phyloP scores from a whole-genome alignment of 2,113 vertebrate genomes.

The Octodon degus region DNA sequence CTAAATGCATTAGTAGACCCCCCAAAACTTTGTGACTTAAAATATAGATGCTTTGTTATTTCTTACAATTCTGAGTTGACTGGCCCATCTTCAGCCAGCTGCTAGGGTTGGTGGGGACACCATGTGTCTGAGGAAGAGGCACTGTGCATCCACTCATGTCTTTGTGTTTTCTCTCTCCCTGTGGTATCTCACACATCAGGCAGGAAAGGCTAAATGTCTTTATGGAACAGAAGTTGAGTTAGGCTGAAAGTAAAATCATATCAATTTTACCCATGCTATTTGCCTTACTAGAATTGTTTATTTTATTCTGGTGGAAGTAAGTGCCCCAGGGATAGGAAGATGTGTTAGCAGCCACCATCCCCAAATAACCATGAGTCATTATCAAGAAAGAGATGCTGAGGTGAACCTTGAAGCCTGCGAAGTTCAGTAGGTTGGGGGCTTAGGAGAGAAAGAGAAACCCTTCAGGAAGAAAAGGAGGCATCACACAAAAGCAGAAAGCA shows the following conservation, averaged over 20 bases:
- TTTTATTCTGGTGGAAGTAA: not conserved
- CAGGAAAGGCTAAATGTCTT: not conserved
- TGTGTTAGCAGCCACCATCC: not conserved
- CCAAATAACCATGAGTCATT: not conserved
- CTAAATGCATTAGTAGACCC: not conserved
- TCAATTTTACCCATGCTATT: not conserved
- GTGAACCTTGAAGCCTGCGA: not conserved
- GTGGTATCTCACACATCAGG: not conserved
- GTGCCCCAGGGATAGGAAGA: not conserved
- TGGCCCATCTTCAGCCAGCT: not conserved
- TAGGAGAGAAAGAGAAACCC: not conserved
- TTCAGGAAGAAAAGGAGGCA: not conserved
- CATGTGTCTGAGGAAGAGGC: not conserved
- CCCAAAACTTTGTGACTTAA: not conserved
- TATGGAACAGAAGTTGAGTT: not conserved
- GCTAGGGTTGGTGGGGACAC: not conserved
- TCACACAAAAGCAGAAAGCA: not conserved
- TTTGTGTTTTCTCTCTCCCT: not conserved
- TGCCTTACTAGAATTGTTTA: not conserved
- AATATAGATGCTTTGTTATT: not conserved
- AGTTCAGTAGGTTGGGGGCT: not conserved
- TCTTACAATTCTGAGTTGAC: conserved; percentile 8
- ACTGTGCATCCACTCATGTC: not conserved
- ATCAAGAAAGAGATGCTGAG: not conserved
- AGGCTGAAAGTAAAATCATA: not conserved